Base-by-base conservation (phyloP, 2,888 invertebrate species). In the Xestoiulus laeticollis region DNA sequence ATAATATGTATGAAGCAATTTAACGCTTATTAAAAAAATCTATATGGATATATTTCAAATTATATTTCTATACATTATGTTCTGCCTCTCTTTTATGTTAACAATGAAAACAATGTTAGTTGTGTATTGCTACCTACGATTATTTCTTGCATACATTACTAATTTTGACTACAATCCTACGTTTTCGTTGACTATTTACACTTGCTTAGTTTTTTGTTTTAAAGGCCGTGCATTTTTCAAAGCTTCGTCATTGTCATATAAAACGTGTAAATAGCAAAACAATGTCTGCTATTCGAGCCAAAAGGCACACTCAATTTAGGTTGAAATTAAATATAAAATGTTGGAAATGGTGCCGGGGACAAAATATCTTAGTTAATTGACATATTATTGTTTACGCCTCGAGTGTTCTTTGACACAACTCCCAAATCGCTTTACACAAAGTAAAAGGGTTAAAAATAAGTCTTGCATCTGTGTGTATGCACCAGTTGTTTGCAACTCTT, bases 311-410 rank as follows among this genome's bases (percentile, higher is more conserved):
- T 14, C 10, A 1, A 78, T 78, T 78, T 78, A 78, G 78, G 78
- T 22, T 78, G 14, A 78, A 78, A 78, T 78, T 78, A 78, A 78
- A 30, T 30, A 3, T 26, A 78, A 78, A 78, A 10, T 78, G 14
- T 26, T 30, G 78, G 26, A 78, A 78, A 30, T 78, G 78, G 78
- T 78, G 30, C 26, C 30, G 78, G 22, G 8, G 30, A 14, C 10
- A 78, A 16, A 19, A 48, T 16, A 30, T 1, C 30, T 78, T 22
- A 30, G 12, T 78, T 78, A 78, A 78, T 78, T 78, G 78, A 78
- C 78, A 30, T 78, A 8, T 78, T 78, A 30, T 78, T 78, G 30
- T 78, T 78, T 78, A 78, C 78, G 78, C 30, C 78, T 78, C 78
- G 12, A 8, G 1, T 30, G 22, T 30, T 26, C 16, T 26, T 30